Evolutionary conservation across 2,113 vertebrate species (phyloP), one percentile per base, ranked within the genome.

Genomic region (Cnemophilus loriae): DNA sequence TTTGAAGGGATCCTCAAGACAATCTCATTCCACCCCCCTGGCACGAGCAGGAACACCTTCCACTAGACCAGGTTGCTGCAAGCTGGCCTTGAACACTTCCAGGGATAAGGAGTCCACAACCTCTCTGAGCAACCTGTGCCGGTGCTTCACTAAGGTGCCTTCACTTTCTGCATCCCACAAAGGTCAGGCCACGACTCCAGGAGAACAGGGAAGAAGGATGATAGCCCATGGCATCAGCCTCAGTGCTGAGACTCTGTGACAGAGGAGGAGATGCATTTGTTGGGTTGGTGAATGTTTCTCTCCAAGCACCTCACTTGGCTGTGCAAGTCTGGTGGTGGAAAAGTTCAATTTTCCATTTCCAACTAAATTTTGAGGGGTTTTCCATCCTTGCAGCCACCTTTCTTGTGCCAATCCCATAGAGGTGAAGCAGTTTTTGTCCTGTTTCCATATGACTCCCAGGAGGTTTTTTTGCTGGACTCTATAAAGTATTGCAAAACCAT

Each of bases 401-500:
- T 52, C 41, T 73, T 35, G 16, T 46, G 46, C 24, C 1, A 2
- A 0, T 52, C 9, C 35, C 3, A 2, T 13, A 17, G 60, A 27
- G 42, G 20, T 17, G 47, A 79, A 75, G 61, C 21, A 13, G 9
- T 55, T 85, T 63, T 35, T 87, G 78, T 87, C 47, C 28, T 4
- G 1, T 70, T 22, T 32, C 41, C 1, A 0, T 8, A 4, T 26
- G 23, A n/a, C 23, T 71, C 35, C 2, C 3, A 27, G 30, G 39
- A 79, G n/a, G 7, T 0, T 28, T 89, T 74, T 56, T 77, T 69
- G 5, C 42, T 77, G 65, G 27, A 24, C 42, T 81, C 11, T 13
- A 7, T 47, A 3, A 89, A 59, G 28, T 6, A 1, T 65, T 87
- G 77, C 63, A 84, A 67, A 92, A 82, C 47, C 50, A 6, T n/a